A percentile compares a stretch with the other conserved stretches of the same genome.
phyloP scores from a whole-genome alignment of 2,113 vertebrate species.

The Suncus etruscus region DNA sequence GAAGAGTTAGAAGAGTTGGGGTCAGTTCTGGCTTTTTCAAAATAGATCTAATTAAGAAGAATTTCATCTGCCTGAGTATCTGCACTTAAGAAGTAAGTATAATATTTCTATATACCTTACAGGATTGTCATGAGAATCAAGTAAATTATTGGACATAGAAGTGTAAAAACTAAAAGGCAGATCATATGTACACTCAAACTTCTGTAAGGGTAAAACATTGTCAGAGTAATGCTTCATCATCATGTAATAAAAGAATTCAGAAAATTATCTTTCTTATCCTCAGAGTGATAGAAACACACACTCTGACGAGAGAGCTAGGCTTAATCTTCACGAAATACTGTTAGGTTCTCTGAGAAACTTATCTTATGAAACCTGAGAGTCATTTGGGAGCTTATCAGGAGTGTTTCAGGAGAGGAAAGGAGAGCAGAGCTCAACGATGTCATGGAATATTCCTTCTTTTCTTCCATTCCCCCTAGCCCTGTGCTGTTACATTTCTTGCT shows the following conservation, averaged over 20 bases:
- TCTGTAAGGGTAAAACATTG: neutral
- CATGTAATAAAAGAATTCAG: neutral
- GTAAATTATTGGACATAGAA: neutral
- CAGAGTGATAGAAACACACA: neutral
- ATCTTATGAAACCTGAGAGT: constrained; percentile 59
- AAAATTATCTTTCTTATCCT: neutral
- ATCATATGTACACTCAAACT: neutral
- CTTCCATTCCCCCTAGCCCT: constrained; percentile 71
- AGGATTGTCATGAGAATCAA: constrained; percentile 14
- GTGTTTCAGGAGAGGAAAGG: constrained; percentile 53
- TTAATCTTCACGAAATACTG: neutral
- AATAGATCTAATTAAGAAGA: neutral
- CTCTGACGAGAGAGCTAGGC: neutral
- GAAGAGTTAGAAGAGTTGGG: constrained; percentile 1
- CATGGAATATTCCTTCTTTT: constrained; percentile 82
- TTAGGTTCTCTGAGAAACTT: constrained; percentile 52
- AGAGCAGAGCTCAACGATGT: constrained; percentile 63
- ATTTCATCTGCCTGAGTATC: neutral
- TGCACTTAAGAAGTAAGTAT: neutral
- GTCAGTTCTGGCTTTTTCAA: neutral
- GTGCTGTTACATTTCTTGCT: constrained; percentile 75
- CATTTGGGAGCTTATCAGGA: constrained; percentile 73
- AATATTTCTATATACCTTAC: neutral
- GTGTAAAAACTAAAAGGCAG: constrained; percentile 12
- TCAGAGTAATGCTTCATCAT: neutral